Evolutionary conservation across 1,140 invertebrate genomes (phyloP), one percentile per base, ranked within the genome.

Genomic region (Akabosia matsudoensis): DNA sequence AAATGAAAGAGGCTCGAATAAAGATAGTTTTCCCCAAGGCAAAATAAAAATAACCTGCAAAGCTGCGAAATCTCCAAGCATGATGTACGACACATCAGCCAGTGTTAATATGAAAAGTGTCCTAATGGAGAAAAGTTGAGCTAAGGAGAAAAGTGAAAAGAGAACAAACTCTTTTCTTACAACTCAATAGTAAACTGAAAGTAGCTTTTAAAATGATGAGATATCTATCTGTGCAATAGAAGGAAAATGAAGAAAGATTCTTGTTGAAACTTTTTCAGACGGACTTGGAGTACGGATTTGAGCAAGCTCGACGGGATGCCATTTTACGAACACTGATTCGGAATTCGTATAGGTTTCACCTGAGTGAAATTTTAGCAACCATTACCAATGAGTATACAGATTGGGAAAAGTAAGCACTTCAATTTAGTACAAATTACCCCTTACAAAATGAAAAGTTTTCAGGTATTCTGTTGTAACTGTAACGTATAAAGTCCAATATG

Each of bases 371-470:
- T 84, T 97, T 96, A 86, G 95, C 97, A 82, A 97, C 97, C 51
- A 91, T 95, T 28, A 92, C 97, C 45, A 98, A 98, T 83, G 96
- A 98, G 82, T 99, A 99, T 83, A 97, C 95, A 13, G 95, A 98
- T 84, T 98, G 96, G 96, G 94, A 97, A 83, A 87, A 93, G 84
- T 81, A 74, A 78, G 76, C n/a, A 10, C 10, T 28, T 7, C 34
- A 14, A n/a, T 28, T 13, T 33, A 16, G 26, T 14, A 22, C 22
- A 10, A 13, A 67, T 67, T 13, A n/a, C 18, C 61, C 45, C 45
- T 51, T 51, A n/a, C n/a, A n/a, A 51, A 51, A 51, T n/a, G 10
- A 51, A 51, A 51, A n/a, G n/a, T n/a, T n/a, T n/a, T n/a, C n/a
- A n/a, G n/a, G n/a, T n/a, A n/a, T n/a, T n/a, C n/a, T n/a, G n/a